A percentile compares a stretch with the other conserved stretches of the same genome.
Conservation (phyloP, 53 echinoderm and acorn worm species). For the Patiria pectinifera region DNA sequence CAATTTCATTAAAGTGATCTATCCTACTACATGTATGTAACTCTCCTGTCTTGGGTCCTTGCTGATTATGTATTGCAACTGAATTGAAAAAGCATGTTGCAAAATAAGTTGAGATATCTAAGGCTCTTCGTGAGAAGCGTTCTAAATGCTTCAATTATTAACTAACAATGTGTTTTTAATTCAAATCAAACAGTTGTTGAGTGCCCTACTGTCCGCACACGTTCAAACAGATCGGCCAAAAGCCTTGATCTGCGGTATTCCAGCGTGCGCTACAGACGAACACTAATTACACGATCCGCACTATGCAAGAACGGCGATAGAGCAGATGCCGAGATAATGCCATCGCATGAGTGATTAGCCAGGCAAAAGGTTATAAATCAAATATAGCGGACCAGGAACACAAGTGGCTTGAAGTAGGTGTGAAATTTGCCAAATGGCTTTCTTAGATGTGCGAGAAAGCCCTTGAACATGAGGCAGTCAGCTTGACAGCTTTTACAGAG, state of each 20-base stretch:
- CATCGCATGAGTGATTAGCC: slow-evolving; percentile 26
- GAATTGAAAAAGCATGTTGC: neutral
- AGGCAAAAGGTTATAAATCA: slow-evolving; percentile 21
- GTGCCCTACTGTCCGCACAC: neutral
- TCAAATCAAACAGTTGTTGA: neutral
- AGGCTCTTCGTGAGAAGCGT: neutral
- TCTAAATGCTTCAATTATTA: neutral
- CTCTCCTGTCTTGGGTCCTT: too few relatives aligned
- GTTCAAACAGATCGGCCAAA: neutral
- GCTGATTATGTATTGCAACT: neutral
- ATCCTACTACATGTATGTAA: too few relatives aligned
- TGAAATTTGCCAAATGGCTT: slow-evolving; percentile 34
- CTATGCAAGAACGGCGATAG: neutral
- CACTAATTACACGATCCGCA: neutral
- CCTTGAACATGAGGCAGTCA: neutral
- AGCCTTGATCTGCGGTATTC: neutral
- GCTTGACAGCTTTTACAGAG: neutral
- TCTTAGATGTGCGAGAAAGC: slow-evolving; percentile 1
- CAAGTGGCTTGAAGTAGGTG: slow-evolving; percentile 28
- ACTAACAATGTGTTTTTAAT: neutral
- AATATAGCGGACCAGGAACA: neutral
- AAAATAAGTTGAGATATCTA: neutral
- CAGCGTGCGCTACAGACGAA: neutral
- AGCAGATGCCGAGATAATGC: slow-evolving; percentile 7
- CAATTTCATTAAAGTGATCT: too few relatives aligned